phyloP scores from a whole-genome alignment of 2,888 invertebrate genomes.

The Thumatha senex region DNA sequence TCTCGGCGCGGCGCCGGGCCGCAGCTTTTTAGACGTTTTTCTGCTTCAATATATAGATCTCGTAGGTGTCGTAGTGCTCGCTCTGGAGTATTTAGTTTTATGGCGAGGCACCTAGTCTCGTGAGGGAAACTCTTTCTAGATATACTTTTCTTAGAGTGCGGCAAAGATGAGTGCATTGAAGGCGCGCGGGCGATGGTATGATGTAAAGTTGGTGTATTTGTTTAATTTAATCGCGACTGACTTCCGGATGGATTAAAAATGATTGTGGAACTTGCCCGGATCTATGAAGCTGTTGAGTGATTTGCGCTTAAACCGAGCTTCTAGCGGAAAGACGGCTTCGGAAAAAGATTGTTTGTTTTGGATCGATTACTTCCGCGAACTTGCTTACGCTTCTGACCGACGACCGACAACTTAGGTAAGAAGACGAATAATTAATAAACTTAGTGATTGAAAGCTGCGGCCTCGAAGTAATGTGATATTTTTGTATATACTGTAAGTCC shows the following conservation, averaged over 20 bases:
- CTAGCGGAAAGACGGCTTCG: conserved; percentile 32
- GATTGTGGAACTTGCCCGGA: conserved; percentile 14
- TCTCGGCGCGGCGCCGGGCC: conserved; percentile 64
- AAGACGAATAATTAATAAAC: conserved; percentile 74
- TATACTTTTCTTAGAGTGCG: conserved; percentile 49
- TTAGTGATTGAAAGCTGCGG: conserved; percentile 82
- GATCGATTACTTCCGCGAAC: conserved; percentile 60
- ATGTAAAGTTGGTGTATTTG: conserved; percentile 33
- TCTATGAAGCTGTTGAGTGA: conserved; percentile 29
- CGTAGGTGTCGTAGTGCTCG: conserved; percentile 61
- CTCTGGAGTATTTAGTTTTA: conserved; percentile 51
- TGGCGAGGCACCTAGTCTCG: conserved; percentile 56
- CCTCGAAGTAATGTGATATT: conserved; percentile 84
- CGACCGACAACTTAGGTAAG: conserved; percentile 71
- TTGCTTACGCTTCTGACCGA: conserved; percentile 74
- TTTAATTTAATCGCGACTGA: conserved; percentile 38
- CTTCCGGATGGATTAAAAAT: conserved; percentile 32
- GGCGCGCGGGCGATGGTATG: conserved; percentile 41
- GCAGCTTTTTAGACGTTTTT: conserved; percentile 67
- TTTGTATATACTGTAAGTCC: conserved; percentile 84
- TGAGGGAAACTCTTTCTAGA: conserved; percentile 53
- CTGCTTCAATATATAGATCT: conserved; percentile 54
- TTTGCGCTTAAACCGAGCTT: conserved; percentile 50
- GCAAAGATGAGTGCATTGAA: conserved; percentile 41
- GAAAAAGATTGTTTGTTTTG: conserved; percentile 25